Evolutionary conservation across 2,888 invertebrate genomes (phyloP).

Genomic region (Thera britannica): DNA sequence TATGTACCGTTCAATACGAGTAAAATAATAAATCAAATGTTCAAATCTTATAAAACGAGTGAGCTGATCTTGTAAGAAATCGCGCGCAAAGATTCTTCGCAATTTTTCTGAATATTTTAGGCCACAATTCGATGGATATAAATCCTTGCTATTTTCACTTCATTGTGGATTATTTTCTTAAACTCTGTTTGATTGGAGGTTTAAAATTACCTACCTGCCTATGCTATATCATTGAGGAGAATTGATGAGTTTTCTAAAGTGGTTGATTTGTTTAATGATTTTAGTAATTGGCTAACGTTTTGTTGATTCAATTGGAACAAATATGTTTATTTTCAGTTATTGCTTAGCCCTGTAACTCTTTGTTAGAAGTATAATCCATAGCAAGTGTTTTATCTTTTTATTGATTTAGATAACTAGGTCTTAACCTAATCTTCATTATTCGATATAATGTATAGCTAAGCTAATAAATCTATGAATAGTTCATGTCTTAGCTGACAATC

Average conservation of each 20-base stretch:
- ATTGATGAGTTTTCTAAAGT: slow-evolving; percentile 9
- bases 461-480: too few relatives aligned
- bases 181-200: slow-evolving; percentile 7
- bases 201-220: neutral
- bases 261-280: neutral
- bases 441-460: too few relatives aligned
- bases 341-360: neutral
- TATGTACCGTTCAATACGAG: slow-evolving; percentile 2
- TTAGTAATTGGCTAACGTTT: too few relatives aligned
- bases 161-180: slow-evolving; percentile 5
- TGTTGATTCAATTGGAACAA: too few relatives aligned
- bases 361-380: too few relatives aligned
- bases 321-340: too few relatives aligned
- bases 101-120: slow-evolving; percentile 13
- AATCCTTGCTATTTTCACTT: slow-evolving; percentile 10
- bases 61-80: slow-evolving; percentile 6
- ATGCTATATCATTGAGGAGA: neutral
- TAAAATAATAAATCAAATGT: slow-evolving; percentile 16
- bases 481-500: too few relatives aligned
- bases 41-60: slow-evolving; percentile 13
- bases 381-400: too few relatives aligned
- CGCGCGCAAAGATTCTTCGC: neutral
- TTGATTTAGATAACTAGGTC: too few relatives aligned
- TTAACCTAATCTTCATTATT: too few relatives aligned
- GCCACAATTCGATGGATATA: slow-evolving; percentile 14